Evolutionary conservation across 2,113 vertebrate species (phyloP).

Genomic region (Notarius quadriscutis): DNA sequence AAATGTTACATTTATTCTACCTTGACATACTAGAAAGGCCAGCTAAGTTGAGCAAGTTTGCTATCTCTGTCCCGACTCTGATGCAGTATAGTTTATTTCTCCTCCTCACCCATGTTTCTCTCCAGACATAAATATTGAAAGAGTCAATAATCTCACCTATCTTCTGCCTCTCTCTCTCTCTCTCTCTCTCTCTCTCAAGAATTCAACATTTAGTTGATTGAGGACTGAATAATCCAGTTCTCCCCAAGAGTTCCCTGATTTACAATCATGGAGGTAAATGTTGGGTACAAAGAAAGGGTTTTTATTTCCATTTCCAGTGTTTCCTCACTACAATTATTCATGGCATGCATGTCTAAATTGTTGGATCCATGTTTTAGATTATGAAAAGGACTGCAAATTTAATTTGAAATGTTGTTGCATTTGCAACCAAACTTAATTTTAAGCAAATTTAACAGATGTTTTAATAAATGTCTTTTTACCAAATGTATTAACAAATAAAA

Average conservation of each 20-base stretch:
- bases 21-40: neutral
- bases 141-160: slow-evolving; percentile 55
- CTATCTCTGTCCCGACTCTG: slow-evolving; percentile 7
- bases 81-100: slow-evolving; percentile 28
- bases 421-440: neutral
- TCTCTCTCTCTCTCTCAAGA: slow-evolving; percentile 30
- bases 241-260: slow-evolving; percentile 31
- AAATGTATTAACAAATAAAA: neutral
- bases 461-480: neutral
- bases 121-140: slow-evolving; percentile 64
- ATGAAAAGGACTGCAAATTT: neutral
- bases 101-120: slow-evolving; percentile 40
- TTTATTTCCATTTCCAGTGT: slow-evolving; percentile 57
- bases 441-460: neutral
- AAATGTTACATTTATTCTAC: slow-evolving; percentile 14
- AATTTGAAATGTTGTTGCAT: neutral
- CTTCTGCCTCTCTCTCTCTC: neutral
- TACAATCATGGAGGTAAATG: slow-evolving; percentile 25
- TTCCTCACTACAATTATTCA: slow-evolving; percentile 55
- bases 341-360: neutral
- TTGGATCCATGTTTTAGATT: neutral
- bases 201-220: slow-evolving; percentile 66
- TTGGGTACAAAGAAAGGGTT: slow-evolving; percentile 30
- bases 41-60: slow-evolving; percentile 37
- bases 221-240: slow-evolving; percentile 56